These are phyloP conservation scores for Aphidius colemani DNA, from an alignment of 2,888 invertebrate genomes.

Conservation along the genomic window DNA sequence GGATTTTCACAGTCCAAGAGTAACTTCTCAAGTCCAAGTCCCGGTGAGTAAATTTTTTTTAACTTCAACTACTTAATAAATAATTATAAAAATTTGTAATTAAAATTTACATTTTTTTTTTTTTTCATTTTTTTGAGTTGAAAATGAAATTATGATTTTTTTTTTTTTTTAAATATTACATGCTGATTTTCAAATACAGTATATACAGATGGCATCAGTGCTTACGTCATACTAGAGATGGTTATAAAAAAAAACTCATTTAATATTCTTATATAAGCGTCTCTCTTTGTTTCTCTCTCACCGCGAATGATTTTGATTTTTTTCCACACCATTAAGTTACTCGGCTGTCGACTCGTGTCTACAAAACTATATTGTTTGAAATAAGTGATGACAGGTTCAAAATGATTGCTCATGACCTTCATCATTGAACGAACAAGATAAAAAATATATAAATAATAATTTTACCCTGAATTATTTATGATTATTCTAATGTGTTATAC, in stretches of 20 bases:
- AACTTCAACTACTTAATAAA: not conserved
- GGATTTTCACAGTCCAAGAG: slow-evolving; percentile 55
- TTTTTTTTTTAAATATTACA: slow-evolving; percentile 10
- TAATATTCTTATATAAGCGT: slow-evolving; percentile 51
- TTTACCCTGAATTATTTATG: not conserved
- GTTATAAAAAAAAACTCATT: slow-evolving; percentile 50
- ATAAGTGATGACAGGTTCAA: slow-evolving; percentile 54
- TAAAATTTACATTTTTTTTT: slow-evolving; percentile 3
- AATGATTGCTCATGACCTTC: slow-evolving; percentile 27
- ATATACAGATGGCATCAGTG: slow-evolving; percentile 33
- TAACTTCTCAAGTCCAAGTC: slow-evolving; percentile 51
- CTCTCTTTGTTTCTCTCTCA: not conserved
- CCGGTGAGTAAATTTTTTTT: slow-evolving; percentile 45
- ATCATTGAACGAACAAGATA: not conserved
- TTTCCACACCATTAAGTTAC: slow-evolving; percentile 58
- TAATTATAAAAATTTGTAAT: not conserved
- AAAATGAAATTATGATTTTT: too few relatives aligned
- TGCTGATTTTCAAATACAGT: slow-evolving; percentile 16
- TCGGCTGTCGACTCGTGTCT: slow-evolving; percentile 31
- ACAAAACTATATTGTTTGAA: slow-evolving; percentile 49
- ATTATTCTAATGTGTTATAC: not conserved
- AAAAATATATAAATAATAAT: not conserved
- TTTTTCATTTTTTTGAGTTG: slow-evolving; percentile 6
- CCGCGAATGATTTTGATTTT: slow-evolving; percentile 54
- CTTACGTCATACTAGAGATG: slow-evolving; percentile 45